Conservation (phyloP, 1,140 invertebrate species). For the Lepidurus arcticus region DNA sequence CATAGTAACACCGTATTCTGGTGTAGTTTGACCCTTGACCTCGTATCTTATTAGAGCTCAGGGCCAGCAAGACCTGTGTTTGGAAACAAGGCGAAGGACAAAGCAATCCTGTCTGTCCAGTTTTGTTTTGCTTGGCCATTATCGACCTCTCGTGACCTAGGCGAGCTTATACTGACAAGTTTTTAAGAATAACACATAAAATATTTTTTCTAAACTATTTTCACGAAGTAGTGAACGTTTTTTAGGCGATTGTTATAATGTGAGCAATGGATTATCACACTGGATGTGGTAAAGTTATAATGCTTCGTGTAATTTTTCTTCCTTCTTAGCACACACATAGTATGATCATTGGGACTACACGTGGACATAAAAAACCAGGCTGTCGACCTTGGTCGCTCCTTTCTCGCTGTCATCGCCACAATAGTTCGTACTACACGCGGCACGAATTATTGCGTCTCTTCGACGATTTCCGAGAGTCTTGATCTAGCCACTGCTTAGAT, state of each 20-base stretch:
- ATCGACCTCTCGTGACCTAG: neutral
- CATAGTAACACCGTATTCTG: neutral
- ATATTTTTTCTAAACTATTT: neutral
- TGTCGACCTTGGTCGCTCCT: slow-evolving; percentile 28
- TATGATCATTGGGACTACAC: slow-evolving; percentile 17
- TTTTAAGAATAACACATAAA: neutral
- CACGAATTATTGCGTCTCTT: slow-evolving; percentile 30
- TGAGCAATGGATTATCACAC: neutral
- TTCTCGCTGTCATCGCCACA: slow-evolving; percentile 29
- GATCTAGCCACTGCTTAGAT: slow-evolving; percentile 11
- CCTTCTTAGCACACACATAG: neutral
- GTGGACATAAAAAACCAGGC: slow-evolving; percentile 19
- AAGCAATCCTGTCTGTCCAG: neutral
- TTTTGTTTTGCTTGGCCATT: neutral
- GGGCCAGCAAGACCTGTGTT: neutral
- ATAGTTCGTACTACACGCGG: neutral
- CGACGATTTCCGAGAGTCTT: slow-evolving; percentile 33
- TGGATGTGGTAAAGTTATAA: neutral
- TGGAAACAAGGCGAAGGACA: neutral
- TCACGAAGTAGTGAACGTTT: neutral
- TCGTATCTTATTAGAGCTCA: neutral
- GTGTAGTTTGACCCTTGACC: neutral
- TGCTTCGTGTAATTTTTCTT: neutral
- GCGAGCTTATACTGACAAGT: neutral
- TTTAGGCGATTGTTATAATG: neutral